Evolutionary conservation across 2,797 vertebrate genomes (phyloP), one percentile per base, ranked within the genome.

Genomic region (Carcharodon carcharias): DNA sequence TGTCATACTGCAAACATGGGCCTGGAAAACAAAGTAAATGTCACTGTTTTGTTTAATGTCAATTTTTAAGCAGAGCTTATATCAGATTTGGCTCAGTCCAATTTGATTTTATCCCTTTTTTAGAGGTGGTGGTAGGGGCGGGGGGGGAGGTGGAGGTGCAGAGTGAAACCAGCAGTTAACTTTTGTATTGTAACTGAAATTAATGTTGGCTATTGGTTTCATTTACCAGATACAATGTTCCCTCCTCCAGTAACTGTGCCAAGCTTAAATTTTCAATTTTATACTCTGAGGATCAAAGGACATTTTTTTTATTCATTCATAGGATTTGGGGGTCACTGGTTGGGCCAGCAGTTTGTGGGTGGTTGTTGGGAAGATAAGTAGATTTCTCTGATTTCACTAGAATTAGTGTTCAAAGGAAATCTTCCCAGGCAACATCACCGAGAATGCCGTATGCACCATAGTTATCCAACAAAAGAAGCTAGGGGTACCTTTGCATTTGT

Each of bases 401-500:
- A 63, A 11, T 93, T 45, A 23, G 9, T 26, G 91, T 21, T 26
- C 35, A 67, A 93, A 65, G 5, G 16, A 63, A 23, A 93, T 93
- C 91, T 67, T 67, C n/a, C 31, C 23, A 93, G 61, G 82, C 2
- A 26, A 50, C 82, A 40, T 50, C 40, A 85, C 45, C 45, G n/a
- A 16, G 35, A n/a, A 35, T 12, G 31, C 8, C 18, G 1, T 7
- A 61, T n/a, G 63, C 11, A 45, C 61, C 11, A 54, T 2, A 26
- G 45, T 31, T 28, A 26, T 67, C 31, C 11, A 50, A 73, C 23
- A 35, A 67, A 73, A 14, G 40, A 73, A 71, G 26, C 45, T 50
- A 12, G 54, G 4, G 45, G 31, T 97, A 98, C 98, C 98, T 98
- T 96, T n/a, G 96, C 97, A 96, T 98, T 98, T 96, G 96, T 97